Base-by-base conservation (phyloP, 2,888 invertebrate genomes). In the Calameuta idolon region DNA sequence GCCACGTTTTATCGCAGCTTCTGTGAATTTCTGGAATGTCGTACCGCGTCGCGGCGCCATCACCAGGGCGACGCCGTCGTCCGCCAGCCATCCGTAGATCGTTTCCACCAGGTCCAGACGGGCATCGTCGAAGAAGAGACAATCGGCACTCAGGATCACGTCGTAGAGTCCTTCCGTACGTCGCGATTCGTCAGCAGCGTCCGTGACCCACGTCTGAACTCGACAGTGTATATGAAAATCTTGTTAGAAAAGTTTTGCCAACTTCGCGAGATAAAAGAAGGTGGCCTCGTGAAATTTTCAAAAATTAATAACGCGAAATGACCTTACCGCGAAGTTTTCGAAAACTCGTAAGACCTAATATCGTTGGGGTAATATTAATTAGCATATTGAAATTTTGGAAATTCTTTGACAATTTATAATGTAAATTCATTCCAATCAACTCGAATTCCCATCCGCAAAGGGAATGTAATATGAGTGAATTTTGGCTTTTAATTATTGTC, bases 21-120 rank as follows among this genome's bases (percentile, higher is more conserved):
- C 92, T 69, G 94, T 93, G 90, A 97, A 97, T 82, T 93, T 93
- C 75, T 94, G 93, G 85, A 97, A 93, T 11, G 96, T 96, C 83
- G 93, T 93, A 4, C 95, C 96, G 73, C 97, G 93, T 81, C 93
- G 92, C 1, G 97, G 97, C 12, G 97, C 97, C 94, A 96, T 95
- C 73, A 96, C 93, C 81, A 96, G 92, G 2, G 95, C 96, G 75
- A 94, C 89, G 0, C 96, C 96, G 87, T 92, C 91, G 31, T 92
- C 91, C 23, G 93, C 92, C 84, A 96, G 90, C 88, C 94, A 94
- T 81, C 93, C 93, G 93, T 94, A 94, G 82, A 96, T 94, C 76
- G 95, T 95, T 81, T 94, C 93, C 68, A 95, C 94, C 81, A 96
- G 92, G 82, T 95, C 94, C 37, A 93, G 91, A 73, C 96, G 93